These are phyloP conservation scores for Cataglyphis altisquamis DNA, from an alignment of 2,888 invertebrate genomes.

Conservation along the genomic window DNA sequence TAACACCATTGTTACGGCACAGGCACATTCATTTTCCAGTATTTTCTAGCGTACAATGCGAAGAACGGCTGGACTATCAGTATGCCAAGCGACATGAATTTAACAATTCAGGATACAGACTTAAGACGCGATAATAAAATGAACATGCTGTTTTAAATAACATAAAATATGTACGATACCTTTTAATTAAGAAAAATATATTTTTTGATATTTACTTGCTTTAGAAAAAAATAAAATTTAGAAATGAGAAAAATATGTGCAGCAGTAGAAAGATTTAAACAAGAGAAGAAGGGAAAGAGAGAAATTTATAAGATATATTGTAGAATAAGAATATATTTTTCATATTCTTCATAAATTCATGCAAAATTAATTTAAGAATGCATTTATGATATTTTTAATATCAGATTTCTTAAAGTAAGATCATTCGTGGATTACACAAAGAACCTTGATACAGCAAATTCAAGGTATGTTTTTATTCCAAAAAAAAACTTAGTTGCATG, in stretches of 20 bases:
- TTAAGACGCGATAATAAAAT: conserved; percentile 36
- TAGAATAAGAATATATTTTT: background rate
- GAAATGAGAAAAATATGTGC: background rate
- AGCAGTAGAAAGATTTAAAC: background rate
- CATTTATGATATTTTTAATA: background rate
- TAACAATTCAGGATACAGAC: background rate
- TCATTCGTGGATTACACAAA: background rate
- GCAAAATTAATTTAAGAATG: background rate
- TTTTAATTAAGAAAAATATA: background rate
- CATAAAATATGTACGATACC: background rate
- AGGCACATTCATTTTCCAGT: conserved; percentile 10
- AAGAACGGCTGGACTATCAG: conserved; percentile 58
- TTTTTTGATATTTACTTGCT: background rate
- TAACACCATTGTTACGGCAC: conserved; percentile 22
- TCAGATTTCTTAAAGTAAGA: conserved; percentile 9
- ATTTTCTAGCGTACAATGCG: conserved; percentile 47
- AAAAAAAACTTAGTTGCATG: background rate
- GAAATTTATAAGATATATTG: background rate
- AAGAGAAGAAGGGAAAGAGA: background rate
- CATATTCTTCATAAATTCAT: background rate
- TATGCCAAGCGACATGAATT: conserved; percentile 88
- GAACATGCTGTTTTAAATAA: background rate
- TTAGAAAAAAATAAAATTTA: background rate
- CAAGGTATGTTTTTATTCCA: conserved; percentile 5
- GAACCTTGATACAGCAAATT: background rate